Evolutionary conservation across 2,797 vertebrate genomes (phyloP).

Genomic region (Myotis planiceps): DNA sequence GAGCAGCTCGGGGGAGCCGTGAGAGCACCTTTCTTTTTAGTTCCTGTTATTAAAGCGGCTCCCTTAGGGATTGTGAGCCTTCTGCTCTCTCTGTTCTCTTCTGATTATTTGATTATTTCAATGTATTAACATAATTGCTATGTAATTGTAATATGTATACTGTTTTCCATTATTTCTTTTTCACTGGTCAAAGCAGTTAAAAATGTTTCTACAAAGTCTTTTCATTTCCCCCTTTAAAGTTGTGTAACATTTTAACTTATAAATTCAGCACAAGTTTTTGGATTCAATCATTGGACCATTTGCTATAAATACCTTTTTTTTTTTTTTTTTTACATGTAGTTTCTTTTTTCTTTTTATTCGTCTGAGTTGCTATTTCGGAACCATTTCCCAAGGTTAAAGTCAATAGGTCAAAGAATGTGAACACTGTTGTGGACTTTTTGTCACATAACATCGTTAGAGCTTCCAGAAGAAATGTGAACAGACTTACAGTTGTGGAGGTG

Average conservation of each 20-base stretch:
- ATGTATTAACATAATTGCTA: neutral
- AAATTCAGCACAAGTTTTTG: neutral
- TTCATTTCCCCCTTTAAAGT: neutral
- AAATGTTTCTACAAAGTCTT: neutral
- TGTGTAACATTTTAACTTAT: neutral
- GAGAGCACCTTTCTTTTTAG: neutral
- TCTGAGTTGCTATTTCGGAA: neutral
- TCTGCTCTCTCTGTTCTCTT: neutral
- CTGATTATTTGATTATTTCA: neutral
- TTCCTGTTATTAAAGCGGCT: neutral
- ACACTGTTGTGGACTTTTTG: neutral
- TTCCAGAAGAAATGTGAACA: neutral
- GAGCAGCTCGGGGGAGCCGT: rapidly evolving
- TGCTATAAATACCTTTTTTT: neutral
- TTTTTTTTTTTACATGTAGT: neutral
- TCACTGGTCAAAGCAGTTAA: neutral
- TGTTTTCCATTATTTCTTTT: neutral
- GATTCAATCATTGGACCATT: neutral
- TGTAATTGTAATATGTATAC: neutral
- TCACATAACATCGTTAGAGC: neutral
- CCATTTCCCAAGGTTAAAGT: neutral
- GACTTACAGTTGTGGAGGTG: neutral
- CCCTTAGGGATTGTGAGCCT: rapidly evolving
- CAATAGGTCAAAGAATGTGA: neutral
- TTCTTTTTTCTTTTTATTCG: neutral